Evolutionary conservation across 2,797 vertebrate species (phyloP), one percentile per base, ranked within the genome.

Genomic region (Heliangelus exortis): DNA sequence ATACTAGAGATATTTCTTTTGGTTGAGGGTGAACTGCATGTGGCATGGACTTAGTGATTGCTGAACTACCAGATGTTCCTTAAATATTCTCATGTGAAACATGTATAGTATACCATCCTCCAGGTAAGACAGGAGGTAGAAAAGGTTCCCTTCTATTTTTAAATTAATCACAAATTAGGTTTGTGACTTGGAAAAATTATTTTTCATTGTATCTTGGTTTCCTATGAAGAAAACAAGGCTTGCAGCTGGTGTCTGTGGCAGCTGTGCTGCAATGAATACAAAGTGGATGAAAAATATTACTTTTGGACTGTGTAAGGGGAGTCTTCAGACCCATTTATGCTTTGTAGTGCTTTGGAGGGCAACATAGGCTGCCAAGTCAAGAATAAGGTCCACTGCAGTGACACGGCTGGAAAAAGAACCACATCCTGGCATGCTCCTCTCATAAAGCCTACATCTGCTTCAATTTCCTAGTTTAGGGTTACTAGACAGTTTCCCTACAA

Each of bases 191-290:
- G 47, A 69, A 92, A 87, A 72, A 26, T 1, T 54, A 25, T 67
- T 82, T 94, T 89, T 75, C 10, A 8, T 29, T 50, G 36, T 81
- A 43, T 61, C 54, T 93, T 0, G 0, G 15, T 85, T 85, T 87
- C 43, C 17, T 25, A 47, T 23, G 63, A 83, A 69, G 51, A 67
- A 95, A 95, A 84, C 25, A 88, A 59, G 19, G 25, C 9, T 63
- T 84, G 86, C 75, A 92, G 67, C 74, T 82, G 33, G 36, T 71
- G 77, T 58, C 51, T 65, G 23, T 20, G 50, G 65, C 61, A 89
- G 78, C n/a, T 89, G 50, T 72, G 81, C 25, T 45, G 31, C 50
- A 66, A 18, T 51, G 69, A 94, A 78, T 53, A 51, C 15, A 59
- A 66, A 84, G 9, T 16, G 22, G 22, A 45, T 25, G 36, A 80